A percentile compares a stretch with the other conserved stretches of the same genome.
phyloP scores from a whole-genome alignment of 2,113 vertebrate genomes.

The Eidolon helvum region DNA sequence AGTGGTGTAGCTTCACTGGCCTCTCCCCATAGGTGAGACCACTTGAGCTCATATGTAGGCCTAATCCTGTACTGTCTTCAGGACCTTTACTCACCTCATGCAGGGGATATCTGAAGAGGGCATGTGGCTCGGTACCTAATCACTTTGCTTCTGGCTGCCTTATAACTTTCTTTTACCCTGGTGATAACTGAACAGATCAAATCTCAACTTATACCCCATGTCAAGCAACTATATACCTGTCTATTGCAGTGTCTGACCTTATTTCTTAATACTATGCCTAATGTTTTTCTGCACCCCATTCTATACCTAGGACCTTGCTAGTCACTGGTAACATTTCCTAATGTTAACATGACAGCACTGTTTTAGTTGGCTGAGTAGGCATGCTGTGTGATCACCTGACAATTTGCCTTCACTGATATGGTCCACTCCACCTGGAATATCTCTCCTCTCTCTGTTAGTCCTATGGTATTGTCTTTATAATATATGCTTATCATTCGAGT shows the following conservation, averaged over 20 bases:
- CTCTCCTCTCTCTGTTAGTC: background rate
- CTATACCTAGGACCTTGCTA: background rate
- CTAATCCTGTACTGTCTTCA: background rate
- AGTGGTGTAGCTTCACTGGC: background rate
- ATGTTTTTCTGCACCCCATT: background rate
- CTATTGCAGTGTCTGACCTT: too few species aligned
- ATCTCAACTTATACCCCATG: background rate
- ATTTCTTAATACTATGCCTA: background rate
- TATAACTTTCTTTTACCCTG: background rate
- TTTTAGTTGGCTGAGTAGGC: background rate
- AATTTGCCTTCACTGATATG: background rate
- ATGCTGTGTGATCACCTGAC: too few species aligned
- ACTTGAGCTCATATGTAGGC: rapidly evolving
- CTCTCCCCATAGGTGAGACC: background rate
- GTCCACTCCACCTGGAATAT: background rate
- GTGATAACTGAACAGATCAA: background rate
- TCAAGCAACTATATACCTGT: background rate
- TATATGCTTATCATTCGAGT: background rate
- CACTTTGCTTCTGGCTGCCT: background rate
- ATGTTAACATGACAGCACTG: background rate
- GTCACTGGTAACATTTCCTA: background rate
- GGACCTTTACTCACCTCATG: background rate
- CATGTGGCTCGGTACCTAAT: rapidly evolving
- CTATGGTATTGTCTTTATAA: background rate
- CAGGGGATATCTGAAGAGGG: background rate